phyloP scores from a whole-genome alignment of 2,888 invertebrate genomes.

The Metacarcinus magister region DNA sequence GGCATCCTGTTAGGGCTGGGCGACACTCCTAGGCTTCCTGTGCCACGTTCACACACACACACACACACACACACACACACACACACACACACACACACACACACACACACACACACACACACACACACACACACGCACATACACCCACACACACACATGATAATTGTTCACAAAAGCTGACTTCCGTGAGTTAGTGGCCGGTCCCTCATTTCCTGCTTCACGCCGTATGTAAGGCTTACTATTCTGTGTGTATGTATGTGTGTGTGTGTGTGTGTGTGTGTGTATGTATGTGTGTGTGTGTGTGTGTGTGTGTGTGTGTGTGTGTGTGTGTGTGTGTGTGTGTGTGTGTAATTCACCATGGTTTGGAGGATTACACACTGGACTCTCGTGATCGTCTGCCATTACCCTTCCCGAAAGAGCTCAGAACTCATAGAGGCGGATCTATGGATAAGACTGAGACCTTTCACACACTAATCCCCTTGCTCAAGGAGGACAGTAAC shows the following conservation, averaged over 20 bases:
- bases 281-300: constrained; percentile 60
- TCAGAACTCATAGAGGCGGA: too few species aligned
- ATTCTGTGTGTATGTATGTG: background rate
- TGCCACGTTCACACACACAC: background rate
- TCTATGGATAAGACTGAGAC: too few species aligned
- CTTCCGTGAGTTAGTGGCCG: background rate
- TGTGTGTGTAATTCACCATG: background rate
- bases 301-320: constrained; percentile 20
- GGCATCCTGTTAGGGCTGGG: constrained; percentile 21
- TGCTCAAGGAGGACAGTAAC: too few species aligned
- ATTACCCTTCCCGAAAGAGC: too few species aligned
- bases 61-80: constrained; percentile 22
- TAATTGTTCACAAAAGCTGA: constrained; percentile 23
- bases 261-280: constrained; percentile 19
- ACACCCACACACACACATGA: constrained; percentile 36
- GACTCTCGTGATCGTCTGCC: too few species aligned
- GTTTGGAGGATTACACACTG: too few species aligned
- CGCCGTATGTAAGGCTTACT: background rate
- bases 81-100: background rate
- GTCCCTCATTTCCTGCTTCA: constrained; percentile 11
- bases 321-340: background rate
- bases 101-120: constrained; percentile 29
- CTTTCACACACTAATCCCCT: too few species aligned
- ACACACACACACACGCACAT: constrained; percentile 19
- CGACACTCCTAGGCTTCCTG: constrained; percentile 12